A percentile compares a stretch with the other conserved stretches of the same genome.
Conservation (phyloP, 2,797 vertebrate genomes). For the Acestrorhynchus altus region DNA sequence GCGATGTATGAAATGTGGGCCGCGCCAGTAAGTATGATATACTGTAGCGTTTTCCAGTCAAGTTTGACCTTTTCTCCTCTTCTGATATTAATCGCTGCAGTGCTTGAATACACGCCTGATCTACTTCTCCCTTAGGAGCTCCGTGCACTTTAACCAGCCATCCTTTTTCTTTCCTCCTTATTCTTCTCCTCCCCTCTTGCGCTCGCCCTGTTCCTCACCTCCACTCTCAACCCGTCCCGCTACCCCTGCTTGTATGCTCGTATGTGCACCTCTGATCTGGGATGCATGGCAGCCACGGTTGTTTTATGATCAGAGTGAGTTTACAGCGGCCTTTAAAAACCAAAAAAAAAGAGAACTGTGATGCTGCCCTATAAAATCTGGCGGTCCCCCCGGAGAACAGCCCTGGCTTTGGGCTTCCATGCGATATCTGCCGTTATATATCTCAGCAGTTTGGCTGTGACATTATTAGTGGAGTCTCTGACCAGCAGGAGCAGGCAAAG, state of each 20-base stretch:
- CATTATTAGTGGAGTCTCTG: constrained; percentile 78
- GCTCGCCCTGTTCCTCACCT: constrained; percentile 47
- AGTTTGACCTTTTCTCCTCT: constrained; percentile 79
- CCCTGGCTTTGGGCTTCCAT: constrained; percentile 67
- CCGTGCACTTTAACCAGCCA: constrained; percentile 64
- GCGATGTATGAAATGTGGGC: constrained; percentile 77
- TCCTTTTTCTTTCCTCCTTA: neutral
- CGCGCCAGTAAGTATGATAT: constrained; percentile 77
- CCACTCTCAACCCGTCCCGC: constrained; percentile 6
- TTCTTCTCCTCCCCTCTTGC: neutral
- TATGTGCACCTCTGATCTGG: constrained; percentile 65
- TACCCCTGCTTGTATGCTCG: constrained; percentile 25
- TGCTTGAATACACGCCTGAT: constrained; percentile 77
- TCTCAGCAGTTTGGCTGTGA: constrained; percentile 74
- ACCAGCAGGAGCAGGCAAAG: constrained; percentile 69
- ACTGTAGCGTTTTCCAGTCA: constrained; percentile 76
- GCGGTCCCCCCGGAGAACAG: constrained; percentile 60
- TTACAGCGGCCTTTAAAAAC: constrained; percentile 72
- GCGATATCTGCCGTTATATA: constrained; percentile 73
- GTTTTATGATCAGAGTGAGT: constrained; percentile 73
- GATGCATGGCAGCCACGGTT: constrained; percentile 71
- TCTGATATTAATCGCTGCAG: constrained; percentile 78
- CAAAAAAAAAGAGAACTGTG: constrained; percentile 66
- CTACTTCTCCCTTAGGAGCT: constrained; percentile 71
- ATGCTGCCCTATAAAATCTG: constrained; percentile 67